phyloP scores from a whole-genome alignment of 92 coral and sea anemone species.

The Ricordea florida region DNA sequence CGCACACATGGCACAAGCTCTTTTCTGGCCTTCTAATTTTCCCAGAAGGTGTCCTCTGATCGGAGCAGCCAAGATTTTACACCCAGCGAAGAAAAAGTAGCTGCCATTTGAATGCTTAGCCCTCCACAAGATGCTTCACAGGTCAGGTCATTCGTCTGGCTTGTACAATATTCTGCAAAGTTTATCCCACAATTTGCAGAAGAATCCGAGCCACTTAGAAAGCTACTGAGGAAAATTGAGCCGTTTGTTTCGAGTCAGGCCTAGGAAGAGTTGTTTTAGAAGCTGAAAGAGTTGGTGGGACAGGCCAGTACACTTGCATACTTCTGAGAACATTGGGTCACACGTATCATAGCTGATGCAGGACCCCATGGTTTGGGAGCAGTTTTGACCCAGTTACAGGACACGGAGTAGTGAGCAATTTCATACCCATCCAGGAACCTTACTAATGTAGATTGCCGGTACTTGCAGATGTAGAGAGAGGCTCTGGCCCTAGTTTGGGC shows the following conservation, averaged over 20 bases:
- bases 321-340: constrained; percentile 39
- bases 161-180: constrained; percentile 51
- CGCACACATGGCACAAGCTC: no score
- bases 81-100: constrained; percentile 59
- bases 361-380: constrained; percentile 53
- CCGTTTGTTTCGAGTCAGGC: constrained; percentile 42
- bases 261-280: constrained; percentile 48
- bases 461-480: constrained; percentile 53
- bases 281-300: constrained; percentile 48
- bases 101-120: constrained; percentile 26
- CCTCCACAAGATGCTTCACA: constrained; percentile 37
- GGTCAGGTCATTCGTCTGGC: constrained; percentile 46
- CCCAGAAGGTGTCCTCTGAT: no score
- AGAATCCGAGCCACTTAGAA: constrained; percentile 47
- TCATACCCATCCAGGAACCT: constrained; percentile 51
- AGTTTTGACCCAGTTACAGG: constrained; percentile 38
- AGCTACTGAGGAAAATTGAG: constrained; percentile 42
- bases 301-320: constrained; percentile 48
- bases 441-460: constrained; percentile 43
- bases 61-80: constrained; percentile 35
- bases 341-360: constrained; percentile 49
- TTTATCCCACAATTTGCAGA: constrained; percentile 51
- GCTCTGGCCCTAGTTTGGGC: constrained; percentile 53
- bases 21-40: no score
- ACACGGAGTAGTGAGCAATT: constrained; percentile 45